Percentiles rank a stretch among this genome's conserved stretches.
Conservation (phyloP, 2,888 invertebrate genomes). For the Drosophila macrospina region DNA sequence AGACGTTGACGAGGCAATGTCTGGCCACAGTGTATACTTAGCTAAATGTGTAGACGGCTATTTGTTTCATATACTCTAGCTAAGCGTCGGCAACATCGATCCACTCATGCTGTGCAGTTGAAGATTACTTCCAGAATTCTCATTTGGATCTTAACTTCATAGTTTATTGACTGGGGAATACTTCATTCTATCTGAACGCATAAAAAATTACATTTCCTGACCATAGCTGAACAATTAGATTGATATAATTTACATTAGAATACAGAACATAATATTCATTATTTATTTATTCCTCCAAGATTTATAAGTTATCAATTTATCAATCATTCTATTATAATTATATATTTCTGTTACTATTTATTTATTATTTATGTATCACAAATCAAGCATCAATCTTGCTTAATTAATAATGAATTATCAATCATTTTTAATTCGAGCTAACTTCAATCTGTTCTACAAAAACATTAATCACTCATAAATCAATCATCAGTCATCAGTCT, state of each 20-base stretch:
- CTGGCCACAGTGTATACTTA: slow-evolving; percentile 67
- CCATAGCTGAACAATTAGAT: too few species aligned
- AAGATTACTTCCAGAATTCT: too few species aligned
- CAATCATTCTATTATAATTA: not conserved
- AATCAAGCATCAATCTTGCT: not conserved
- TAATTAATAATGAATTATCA: not conserved
- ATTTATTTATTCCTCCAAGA: not conserved
- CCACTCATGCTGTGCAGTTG: not conserved
- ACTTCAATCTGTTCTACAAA: not conserved
- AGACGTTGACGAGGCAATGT: slow-evolving; percentile 56
- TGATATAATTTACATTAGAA: too few species aligned
- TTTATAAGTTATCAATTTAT: not conserved
- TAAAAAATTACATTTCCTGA: too few species aligned
- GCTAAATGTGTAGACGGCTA: slow-evolving; percentile 68
- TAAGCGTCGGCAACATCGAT: not conserved
- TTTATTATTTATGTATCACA: not conserved
- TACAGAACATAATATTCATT: not conserved
- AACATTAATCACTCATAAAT: not conserved
- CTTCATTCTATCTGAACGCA: too few species aligned
- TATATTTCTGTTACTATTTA: not conserved
- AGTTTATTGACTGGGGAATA: too few species aligned
- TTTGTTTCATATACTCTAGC: slow-evolving; percentile 41
- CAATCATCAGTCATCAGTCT: not conserved
- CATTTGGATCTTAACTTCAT: too few species aligned
- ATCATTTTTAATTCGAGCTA: not conserved